Conservation (phyloP, 2,113 vertebrate genomes). For the Trogon melanurus region DNA sequence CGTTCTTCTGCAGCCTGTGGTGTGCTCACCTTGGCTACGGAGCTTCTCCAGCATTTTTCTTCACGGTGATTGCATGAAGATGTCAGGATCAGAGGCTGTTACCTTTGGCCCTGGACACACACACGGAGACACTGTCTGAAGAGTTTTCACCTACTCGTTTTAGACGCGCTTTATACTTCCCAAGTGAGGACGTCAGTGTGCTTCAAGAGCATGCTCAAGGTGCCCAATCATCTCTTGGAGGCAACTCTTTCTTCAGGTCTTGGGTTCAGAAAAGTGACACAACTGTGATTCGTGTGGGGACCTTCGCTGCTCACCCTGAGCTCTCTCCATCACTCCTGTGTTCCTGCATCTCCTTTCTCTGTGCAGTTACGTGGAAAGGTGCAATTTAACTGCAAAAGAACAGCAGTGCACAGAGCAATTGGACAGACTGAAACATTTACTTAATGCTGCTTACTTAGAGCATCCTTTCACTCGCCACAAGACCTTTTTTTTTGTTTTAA, state of each 20-base stretch:
- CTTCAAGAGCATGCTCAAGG: not conserved
- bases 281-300: not conserved
- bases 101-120: not conserved
- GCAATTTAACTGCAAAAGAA: not conserved
- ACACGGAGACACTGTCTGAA: not conserved
- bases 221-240: not conserved
- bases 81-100: not conserved
- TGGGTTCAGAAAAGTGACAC: not conserved
- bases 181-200: not conserved
- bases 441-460: not conserved
- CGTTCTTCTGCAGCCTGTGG: not conserved
- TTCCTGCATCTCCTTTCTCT: not conserved
- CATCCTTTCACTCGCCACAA: not conserved
- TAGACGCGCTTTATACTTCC: not conserved
- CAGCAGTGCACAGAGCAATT: fast-evolving
- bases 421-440: not conserved
- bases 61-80: fast-evolving
- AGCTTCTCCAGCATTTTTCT: not conserved
- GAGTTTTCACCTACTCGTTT: not conserved
- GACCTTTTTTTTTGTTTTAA: not conserved
- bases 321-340: not conserved
- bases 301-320: not conserved
- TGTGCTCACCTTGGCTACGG: fast-evolving
- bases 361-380: not conserved
- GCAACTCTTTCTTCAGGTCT: not conserved